Evolutionary conservation across 2,797 vertebrate genomes (phyloP).

Genomic region (Gallinago stenura): DNA sequence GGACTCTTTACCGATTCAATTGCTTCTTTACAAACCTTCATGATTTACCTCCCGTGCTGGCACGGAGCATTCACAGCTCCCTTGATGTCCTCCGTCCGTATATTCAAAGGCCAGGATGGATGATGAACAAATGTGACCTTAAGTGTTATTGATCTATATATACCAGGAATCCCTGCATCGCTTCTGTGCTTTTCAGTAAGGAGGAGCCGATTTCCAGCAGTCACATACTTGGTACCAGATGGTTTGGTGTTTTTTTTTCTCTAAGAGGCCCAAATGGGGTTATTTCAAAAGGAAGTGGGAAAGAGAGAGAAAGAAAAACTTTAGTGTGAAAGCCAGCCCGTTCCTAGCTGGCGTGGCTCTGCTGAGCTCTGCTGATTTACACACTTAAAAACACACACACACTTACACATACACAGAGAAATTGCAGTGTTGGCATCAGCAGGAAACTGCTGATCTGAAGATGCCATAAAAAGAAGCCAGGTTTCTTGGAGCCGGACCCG

Average conservation of each 20-base stretch:
- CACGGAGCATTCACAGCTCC: background rate
- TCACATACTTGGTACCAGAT: slow-evolving; percentile 10
- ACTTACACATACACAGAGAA: background rate
- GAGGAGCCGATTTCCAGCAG: slow-evolving; percentile 35
- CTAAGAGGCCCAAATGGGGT: slow-evolving; percentile 35
- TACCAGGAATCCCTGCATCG: background rate
- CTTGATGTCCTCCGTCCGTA: background rate
- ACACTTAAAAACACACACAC: background rate
- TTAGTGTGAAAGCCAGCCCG: background rate
- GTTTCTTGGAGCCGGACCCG: background rate
- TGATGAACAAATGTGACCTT: background rate
- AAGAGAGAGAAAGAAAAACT: background rate
- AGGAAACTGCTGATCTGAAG: background rate
- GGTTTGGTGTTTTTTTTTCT: background rate
- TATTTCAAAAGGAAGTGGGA: slow-evolving; percentile 27
- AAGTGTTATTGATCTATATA: background rate
- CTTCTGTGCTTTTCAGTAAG: background rate
- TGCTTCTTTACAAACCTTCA: background rate
- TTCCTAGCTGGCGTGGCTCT: background rate
- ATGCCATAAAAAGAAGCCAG: background rate
- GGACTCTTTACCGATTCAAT: background rate
- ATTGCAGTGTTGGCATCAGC: background rate
- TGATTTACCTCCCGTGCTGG: background rate
- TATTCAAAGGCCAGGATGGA: background rate
- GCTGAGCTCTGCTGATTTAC: background rate